Evolutionary conservation across 2,888 invertebrate species (phyloP), one percentile per base, ranked within the genome.

Genomic region (Cataglyphis cursor): DNA sequence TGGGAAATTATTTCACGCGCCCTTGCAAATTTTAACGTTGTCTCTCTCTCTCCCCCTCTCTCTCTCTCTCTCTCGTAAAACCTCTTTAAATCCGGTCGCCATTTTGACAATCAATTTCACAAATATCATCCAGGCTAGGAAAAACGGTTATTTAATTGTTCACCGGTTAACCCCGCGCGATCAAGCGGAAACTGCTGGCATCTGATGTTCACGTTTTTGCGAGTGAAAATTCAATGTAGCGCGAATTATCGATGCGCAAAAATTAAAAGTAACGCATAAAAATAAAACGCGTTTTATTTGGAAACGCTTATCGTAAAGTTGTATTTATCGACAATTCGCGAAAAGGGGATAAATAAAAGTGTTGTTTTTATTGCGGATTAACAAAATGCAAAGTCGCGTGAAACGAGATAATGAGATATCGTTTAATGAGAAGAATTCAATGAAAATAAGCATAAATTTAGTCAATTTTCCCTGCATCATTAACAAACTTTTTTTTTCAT

Each of bases 1-100:
- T 82, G 74, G 57, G 78, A 75, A 72, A 78, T 61, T 83, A 84
- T 88, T 88, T 88, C 78, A 80, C 57, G 72, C 44, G 72, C 72
- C 59, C 72, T 72, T 59, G 78, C 72, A 72, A 70, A 57, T 78
- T 70, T 70, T 44, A 72, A 57, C 72, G 21, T 59, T 78, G 70
- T 35, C 38, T 59, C 57, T 44, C 41, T 24, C 24, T 24, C 5
- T 31, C 31, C 3, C 31, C 3, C 4, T 31, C 3, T 31, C 31
- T 31, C 31, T 31, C 31, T 31, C 31, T 31, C 31, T 31, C 41
- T 44, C 57, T 44, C 44, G 21, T 80, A 80, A 72, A 35, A 21
- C 31, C 57, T 38, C 31, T 44, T 70, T 72, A 80, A 80, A 80
- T 18, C 15, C 59, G 24, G 44, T 18, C 44, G 57, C 78, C 31